A percentile compares a stretch with the other conserved stretches of the same genome.
Evolutionary conservation across 1,140 invertebrate species (phyloP).

Genomic region (Drosophila sp.): DNA sequence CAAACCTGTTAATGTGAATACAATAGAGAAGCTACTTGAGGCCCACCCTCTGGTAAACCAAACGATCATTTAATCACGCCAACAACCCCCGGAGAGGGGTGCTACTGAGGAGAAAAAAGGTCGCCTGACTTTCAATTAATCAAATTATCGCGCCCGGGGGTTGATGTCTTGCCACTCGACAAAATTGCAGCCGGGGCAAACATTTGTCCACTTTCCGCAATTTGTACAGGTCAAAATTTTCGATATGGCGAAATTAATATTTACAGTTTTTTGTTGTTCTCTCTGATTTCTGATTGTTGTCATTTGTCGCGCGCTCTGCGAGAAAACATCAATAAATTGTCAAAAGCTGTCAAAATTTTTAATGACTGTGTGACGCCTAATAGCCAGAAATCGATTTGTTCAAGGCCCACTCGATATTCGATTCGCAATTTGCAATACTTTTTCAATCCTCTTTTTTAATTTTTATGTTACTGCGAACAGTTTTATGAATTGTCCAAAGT

Average conservation of each 20-base stretch:
- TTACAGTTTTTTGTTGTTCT: conserved; percentile 18
- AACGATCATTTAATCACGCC: conserved; percentile 65
- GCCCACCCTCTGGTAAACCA: conserved; percentile 33
- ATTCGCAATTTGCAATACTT: neutral
- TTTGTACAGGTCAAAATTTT: conserved; percentile 71
- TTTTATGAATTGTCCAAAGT: conserved; percentile 65
- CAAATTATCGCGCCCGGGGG: conserved; percentile 72
- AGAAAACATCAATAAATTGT: conserved; percentile 76
- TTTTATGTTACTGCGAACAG: conserved; percentile 56
- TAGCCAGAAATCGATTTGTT: conserved; percentile 75
- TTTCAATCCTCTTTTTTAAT: conserved; percentile 5
- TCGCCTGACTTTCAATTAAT: conserved; percentile 80
- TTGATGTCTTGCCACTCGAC: conserved; percentile 44
- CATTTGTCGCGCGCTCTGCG: conserved; percentile 67
- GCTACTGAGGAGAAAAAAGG: conserved; percentile 54
- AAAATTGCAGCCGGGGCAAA: conserved; percentile 64
- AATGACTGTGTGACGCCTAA: conserved; percentile 80
- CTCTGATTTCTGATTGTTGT: conserved; percentile 55
- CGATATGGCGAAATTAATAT: conserved; percentile 24
- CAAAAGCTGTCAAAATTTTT: conserved; percentile 81
- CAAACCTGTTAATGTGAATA: conserved; percentile 76
- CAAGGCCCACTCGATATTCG: conserved; percentile 52
- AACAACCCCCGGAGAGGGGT: conserved; percentile 34
- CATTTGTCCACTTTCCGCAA: conserved; percentile 81
- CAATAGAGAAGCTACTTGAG: conserved; percentile 75